These are phyloP conservation scores for Scylla paramamosain DNA, from an alignment of 1,140 invertebrate genomes.

Conservation along the genomic window DNA sequence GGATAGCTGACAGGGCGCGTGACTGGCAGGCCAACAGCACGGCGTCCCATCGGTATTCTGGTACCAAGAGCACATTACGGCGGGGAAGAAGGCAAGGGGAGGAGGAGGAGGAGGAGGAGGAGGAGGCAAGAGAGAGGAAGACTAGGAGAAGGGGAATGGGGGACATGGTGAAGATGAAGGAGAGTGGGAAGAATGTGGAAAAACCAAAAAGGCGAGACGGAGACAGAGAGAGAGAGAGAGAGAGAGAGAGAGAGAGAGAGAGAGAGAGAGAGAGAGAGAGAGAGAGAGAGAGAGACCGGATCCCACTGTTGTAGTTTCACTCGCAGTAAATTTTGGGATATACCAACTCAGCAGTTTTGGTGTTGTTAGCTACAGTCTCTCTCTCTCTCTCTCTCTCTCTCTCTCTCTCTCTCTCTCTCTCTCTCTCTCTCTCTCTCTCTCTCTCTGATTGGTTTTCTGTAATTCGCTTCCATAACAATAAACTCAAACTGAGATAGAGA, in stretches of 20 bases:
- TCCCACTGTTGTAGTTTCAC: neutral
- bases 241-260: constrained; percentile 49
- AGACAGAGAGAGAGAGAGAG: constrained; percentile 23
- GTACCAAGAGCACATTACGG: neutral
- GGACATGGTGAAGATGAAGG: neutral
- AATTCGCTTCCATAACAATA: neutral
- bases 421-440: constrained; percentile 4
- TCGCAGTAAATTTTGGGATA: neutral
- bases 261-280: constrained; percentile 50
- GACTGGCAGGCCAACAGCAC: neutral
- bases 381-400: neutral
- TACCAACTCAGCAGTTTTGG: neutral
- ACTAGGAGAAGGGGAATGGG: neutral
- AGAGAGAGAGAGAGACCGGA: constrained; percentile 29
- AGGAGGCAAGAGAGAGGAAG: neutral
- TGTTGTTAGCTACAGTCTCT: neutral
- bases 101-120: neutral
- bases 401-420: neutral
- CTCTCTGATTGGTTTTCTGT: neutral
- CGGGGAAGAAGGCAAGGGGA: neutral
- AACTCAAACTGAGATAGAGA: neutral
- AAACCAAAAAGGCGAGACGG: neutral
- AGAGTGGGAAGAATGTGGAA: neutral
- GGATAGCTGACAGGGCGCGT: neutral
- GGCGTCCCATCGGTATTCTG: neutral